A percentile compares a stretch with the other conserved stretches of the same genome.
These are phyloP conservation scores for Lasius platythorax DNA, from an alignment of 2,888 invertebrate species.

Conservation along the genomic window DNA sequence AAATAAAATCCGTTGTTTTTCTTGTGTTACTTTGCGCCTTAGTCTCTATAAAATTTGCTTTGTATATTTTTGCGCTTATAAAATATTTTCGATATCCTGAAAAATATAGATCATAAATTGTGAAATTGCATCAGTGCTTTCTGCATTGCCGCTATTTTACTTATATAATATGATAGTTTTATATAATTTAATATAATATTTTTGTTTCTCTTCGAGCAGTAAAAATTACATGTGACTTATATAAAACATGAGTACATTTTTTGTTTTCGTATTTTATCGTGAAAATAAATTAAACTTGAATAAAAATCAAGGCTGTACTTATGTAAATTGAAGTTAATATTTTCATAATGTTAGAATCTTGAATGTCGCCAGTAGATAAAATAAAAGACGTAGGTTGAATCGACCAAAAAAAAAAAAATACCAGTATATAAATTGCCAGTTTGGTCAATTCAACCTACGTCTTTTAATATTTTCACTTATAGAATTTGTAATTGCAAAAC, in stretches of 20 bases:
- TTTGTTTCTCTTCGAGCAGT: neutral
- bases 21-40: neutral
- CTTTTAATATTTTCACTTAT: neutral
- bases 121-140: neutral
- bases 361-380: too few relatives aligned
- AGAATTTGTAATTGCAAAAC: neutral
- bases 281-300: neutral
- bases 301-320: neutral
- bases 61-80: neutral
- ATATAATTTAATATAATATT: neutral
- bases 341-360: too few relatives aligned
- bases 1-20: neutral
- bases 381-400: too few relatives aligned
- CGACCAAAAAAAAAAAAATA: too few relatives aligned
- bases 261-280: neutral
- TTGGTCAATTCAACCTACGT: too few relatives aligned
- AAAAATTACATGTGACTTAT: neutral
- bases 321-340: neutral
- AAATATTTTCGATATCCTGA: neutral
- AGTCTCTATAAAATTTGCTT: neutral
- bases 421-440: too few relatives aligned
- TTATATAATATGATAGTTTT: neutral
- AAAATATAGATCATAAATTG: neutral
- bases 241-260: neutral
- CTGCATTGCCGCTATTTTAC: neutral